Evolutionary conservation across 2,888 invertebrate species (phyloP).

Genomic region (Brachyopa scutellaris): DNA sequence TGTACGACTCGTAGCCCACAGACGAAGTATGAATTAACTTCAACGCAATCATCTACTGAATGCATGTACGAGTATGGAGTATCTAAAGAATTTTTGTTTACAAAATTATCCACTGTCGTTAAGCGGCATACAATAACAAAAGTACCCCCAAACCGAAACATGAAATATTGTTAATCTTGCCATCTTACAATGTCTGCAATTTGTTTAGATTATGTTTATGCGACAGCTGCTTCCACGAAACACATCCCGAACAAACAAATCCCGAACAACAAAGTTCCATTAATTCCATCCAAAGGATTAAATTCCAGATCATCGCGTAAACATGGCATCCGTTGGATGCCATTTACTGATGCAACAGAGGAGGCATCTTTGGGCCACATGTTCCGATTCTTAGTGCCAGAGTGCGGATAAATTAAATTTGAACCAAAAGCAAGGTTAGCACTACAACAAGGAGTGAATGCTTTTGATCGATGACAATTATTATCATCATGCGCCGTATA

Average conservation of each 20-base stretch:
- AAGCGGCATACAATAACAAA: neutral
- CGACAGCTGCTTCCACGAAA: constrained; percentile 73
- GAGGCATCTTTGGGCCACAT: constrained; percentile 60
- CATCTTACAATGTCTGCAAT: constrained; percentile 58
- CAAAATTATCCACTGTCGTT: constrained; percentile 14
- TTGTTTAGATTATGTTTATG: constrained; percentile 72
- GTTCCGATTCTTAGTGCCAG: too few species aligned
- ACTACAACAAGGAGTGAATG: constrained; percentile 3
- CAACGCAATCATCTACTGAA: neutral
- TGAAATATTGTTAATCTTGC: constrained; percentile 47
- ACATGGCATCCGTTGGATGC: constrained; percentile 65
- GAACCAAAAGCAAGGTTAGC: constrained; percentile 45
- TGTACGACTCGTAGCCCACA: too few species aligned
- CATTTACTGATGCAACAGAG: neutral
- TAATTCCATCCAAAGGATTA: constrained; percentile 66
- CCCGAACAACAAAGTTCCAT: constrained; percentile 68
- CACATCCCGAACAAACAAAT: constrained; percentile 58
- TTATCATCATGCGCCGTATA: constrained; percentile 54
- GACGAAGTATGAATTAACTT: neutral
- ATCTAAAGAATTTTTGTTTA: constrained; percentile 45
- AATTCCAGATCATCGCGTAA: constrained; percentile 71
- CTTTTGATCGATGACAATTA: constrained; percentile 69
- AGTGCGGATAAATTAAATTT: neutral
- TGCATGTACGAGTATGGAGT: neutral
- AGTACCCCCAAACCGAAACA: constrained; percentile 2